These are phyloP conservation scores for Pungitius pungitius DNA, from an alignment of 2,113 vertebrate genomes.

Conservation along the genomic window DNA sequence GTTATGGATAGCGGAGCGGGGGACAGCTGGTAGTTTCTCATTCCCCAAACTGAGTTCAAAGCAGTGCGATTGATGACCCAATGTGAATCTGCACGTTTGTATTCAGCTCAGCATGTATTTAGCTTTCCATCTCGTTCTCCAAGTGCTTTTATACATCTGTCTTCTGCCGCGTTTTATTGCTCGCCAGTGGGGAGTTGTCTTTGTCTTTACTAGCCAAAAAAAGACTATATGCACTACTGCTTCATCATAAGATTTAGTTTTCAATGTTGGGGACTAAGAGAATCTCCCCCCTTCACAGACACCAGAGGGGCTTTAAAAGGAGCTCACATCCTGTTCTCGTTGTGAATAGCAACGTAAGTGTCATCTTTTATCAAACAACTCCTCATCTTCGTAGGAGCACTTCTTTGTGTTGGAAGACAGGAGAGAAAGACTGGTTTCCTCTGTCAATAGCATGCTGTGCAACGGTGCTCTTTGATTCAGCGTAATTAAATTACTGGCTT, in stretches of 20 bases:
- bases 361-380: conserved; percentile 15
- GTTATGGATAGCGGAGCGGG: neutral
- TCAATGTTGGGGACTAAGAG: neutral
- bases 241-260: neutral
- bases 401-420: neutral
- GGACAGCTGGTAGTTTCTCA: neutral
- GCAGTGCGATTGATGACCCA: neutral
- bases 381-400: neutral
- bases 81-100: conserved; percentile 1
- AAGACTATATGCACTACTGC: no score
- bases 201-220: neutral
- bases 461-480: conserved; percentile 22
- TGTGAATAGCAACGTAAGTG: neutral
- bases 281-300: neutral
- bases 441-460: conserved; percentile 4
- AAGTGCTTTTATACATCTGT: neutral
- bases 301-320: conserved; percentile 3
- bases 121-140: conserved; percentile 3
- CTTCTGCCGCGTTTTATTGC: neutral
- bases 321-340: conserved; percentile 14
- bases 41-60: neutral
- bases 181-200: neutral
- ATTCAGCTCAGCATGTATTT: conserved; percentile 11
- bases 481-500: conserved; percentile 40
- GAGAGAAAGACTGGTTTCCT: neutral